Base-by-base conservation (phyloP, 2,797 vertebrate species). In the Enteromius viviparus region DNA sequence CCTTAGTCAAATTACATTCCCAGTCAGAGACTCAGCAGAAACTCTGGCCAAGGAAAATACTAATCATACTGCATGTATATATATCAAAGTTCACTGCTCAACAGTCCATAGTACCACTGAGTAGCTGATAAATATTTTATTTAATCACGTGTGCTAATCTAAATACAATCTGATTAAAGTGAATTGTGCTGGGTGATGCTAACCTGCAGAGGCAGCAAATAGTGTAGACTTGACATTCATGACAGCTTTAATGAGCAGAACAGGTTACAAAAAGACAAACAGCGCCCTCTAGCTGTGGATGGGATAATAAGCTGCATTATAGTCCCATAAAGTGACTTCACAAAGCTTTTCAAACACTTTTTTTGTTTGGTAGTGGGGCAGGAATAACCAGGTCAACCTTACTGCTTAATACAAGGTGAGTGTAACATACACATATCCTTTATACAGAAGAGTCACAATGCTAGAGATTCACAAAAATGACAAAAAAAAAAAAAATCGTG, bases 161-260 rank as follows among this genome's bases (percentile, higher is more conserved):
- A 69, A 79, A 82, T 64, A 34, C 83, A 80, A 77, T 80, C 86
- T 76, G 80, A 82, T 82, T 76, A 84, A 76, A 82, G 69, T 70
- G 26, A 51, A 53, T 26, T 66, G 60, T 21, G 34, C 17, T 75
- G 49, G 21, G 42, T 68, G 78, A 15, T 34, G 42, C 40, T 80
- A 53, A 21, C 9, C 65, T 77, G 74, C 81, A 62, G 81, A 64
- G 29, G 3, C 0, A 2, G 37, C 26, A 70, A 53, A 34, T 29
- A 74, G 29, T 9, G 14, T 3, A 11, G 7, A n/a, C 4, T n/a
- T 23, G 29, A 14, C 1, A 70, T 53, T 53, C 32, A 11, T 3
- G 7, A 26, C 29, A 37, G 19, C 2, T 75, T 75, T 11, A 58
- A 60, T 29, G 70, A 64, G 66, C 42, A 45, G 21, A 23, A 8